phyloP scores from a whole-genome alignment of 92 coral and sea anemone species.

The Hydrozoanthus gracilis region DNA sequence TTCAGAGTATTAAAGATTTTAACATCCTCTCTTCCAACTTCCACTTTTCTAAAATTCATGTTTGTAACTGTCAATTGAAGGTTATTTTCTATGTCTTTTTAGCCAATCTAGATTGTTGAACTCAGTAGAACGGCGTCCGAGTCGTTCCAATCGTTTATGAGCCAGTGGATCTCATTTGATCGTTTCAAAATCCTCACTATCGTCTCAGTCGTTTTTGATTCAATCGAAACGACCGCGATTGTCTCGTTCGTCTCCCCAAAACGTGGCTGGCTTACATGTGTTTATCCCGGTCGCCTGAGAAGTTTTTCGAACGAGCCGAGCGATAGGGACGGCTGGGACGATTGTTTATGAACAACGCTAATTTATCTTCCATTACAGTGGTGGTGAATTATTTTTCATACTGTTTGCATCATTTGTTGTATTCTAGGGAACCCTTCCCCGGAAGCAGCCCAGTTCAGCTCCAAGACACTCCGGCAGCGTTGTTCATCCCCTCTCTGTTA shows the following conservation, averaged over 20 bases:
- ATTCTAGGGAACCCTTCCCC: constrained; percentile 34
- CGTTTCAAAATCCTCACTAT: too few species aligned
- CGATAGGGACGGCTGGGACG: background rate
- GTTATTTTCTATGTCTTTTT: too few species aligned
- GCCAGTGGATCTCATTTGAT: too few species aligned
- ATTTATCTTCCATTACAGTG: too few species aligned
- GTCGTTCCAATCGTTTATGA: too few species aligned
- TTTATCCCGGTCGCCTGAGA: background rate
- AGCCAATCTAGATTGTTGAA: too few species aligned
- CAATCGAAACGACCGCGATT: background rate
- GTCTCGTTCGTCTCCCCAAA: background rate
- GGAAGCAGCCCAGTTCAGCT: constrained; percentile 52
- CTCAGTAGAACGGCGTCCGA: too few species aligned
- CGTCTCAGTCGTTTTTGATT: background rate
- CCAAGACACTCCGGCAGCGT: constrained; percentile 18
- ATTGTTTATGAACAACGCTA: background rate
- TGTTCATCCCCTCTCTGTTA: constrained; percentile 24
- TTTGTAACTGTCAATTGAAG: too few species aligned
- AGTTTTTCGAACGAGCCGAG: background rate
- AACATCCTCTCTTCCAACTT: too few species aligned
- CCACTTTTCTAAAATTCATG: too few species aligned
- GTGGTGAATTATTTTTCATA: background rate
- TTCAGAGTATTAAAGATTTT: too few species aligned
- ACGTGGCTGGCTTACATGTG: background rate
- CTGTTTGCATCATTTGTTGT: background rate